Conservation (phyloP, 2,797 vertebrate genomes). For the Danio aesculapii region DNA sequence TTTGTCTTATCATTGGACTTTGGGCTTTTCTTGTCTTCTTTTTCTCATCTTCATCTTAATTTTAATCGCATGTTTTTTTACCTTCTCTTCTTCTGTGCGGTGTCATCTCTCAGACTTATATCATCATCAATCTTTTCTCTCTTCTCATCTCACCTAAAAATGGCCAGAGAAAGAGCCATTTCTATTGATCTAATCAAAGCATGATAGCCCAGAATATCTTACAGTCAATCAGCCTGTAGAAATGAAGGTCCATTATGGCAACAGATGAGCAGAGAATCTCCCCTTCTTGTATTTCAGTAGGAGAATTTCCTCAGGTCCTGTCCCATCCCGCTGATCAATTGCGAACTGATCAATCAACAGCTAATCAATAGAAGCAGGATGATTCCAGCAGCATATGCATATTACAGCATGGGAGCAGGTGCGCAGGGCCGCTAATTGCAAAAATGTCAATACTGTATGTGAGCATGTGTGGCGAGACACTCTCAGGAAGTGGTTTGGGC, state of each 20-base stretch:
- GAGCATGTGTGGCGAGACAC: slow-evolving; percentile 27
- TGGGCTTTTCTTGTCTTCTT: neutral
- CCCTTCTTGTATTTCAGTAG: slow-evolving; percentile 1
- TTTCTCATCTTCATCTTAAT: neutral
- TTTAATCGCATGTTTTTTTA: neutral
- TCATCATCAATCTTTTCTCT: slow-evolving; percentile 3
- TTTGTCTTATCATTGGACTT: neutral
- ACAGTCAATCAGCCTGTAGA: slow-evolving; percentile 21
- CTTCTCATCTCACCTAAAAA: neutral
- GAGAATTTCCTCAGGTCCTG: neutral
- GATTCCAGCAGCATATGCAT: slow-evolving; percentile 71
- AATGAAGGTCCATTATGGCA: slow-evolving; percentile 25
- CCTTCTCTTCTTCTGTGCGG: neutral
- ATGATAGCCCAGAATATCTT: neutral
- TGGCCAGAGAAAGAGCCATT: slow-evolving; percentile 12
- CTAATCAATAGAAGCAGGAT: slow-evolving; percentile 80
- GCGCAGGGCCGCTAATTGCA: slow-evolving; percentile 80
- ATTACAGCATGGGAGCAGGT: slow-evolving; percentile 78
- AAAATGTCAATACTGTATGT: slow-evolving; percentile 75
- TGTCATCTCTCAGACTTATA: neutral
- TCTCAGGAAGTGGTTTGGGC: slow-evolving; percentile 13
- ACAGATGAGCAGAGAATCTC: slow-evolving; percentile 18
- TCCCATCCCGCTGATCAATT: slow-evolving; percentile 15
- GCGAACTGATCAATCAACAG: slow-evolving; percentile 20
- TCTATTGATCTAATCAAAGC: slow-evolving; percentile 13